Evolutionary conservation across 2,113 vertebrate genomes (phyloP), one percentile per base, ranked within the genome.

Genomic region (Petromus typicus): DNA sequence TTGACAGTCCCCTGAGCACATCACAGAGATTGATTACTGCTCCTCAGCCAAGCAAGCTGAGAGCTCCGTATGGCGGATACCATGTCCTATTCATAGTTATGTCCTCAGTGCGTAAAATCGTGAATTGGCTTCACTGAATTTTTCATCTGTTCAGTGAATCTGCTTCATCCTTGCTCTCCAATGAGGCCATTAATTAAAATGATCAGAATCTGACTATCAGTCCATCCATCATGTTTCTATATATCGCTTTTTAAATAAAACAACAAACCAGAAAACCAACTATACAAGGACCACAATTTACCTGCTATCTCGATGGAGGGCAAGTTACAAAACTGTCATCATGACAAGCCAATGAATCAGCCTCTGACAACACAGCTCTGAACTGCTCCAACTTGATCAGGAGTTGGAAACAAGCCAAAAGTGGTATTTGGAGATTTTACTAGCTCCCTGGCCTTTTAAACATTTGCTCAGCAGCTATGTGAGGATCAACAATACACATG

Each of bases 391-490:
- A 59, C 22, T 63, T 48, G 81, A 91, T 67, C 45, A 32, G 16
- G 66, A 92, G 43, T 67, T 90, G 43, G 57, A 93, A 54, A 37
- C 18, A 40, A 89, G 37, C 76, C 87, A 90, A 76, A 79, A 90
- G 30, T 84, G 54, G 75, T 34, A 45, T 20, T 78, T 25, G 82
- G 91, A 90, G 75, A 80, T 66, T 89, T 43, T 51, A 80, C 57
- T 30, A 25, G 40, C 43, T 93, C 64, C 34, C 81, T 34, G 78
- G 56, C 22, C 85, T 88, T 88, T 87, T 81, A 54, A 92, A 67
- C 82, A 73, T 90, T 86, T 88, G 71, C 43, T 92, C 61, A 82
- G 76, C 45, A 88, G 90, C 66, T 91, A 34, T 81, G 76, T 94
- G 57, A 89, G 76, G 30, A 54, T 61, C 86, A 43, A 43, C n/a